Conservation (phyloP, 1,140 invertebrate genomes). For the Zaprionus camerounensis region DNA sequence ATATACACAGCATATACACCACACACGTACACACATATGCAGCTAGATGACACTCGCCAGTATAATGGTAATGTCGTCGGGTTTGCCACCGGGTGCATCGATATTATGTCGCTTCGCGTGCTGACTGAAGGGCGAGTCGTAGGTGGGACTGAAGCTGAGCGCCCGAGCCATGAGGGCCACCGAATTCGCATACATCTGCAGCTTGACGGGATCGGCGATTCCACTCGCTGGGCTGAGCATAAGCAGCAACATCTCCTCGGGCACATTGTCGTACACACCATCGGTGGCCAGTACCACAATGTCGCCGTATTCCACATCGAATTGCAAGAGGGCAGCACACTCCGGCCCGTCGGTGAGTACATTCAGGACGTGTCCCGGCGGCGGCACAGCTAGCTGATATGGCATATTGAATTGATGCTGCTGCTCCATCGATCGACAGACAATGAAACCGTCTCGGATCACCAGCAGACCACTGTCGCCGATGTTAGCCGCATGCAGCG, state of each 20-base stretch:
- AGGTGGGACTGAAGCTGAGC: conserved; percentile 95
- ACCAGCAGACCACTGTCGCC: conserved; percentile 98
- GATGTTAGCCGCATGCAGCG: conserved; percentile 97
- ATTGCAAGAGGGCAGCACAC: conserved; percentile 94
- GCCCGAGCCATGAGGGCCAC: conserved; percentile 97
- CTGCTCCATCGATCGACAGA: conserved; percentile 96
- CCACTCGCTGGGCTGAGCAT: conserved; percentile 85
- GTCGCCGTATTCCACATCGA: conserved; percentile 95
- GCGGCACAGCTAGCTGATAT: conserved; percentile 96
- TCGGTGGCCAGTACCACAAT: conserved; percentile 97
- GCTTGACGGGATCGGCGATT: conserved; percentile 87
- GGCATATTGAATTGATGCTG: conserved; percentile 99
- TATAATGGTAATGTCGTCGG: conserved; percentile 98
- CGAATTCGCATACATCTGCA: conserved; percentile 95
- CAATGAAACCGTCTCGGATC: conserved; percentile 92
- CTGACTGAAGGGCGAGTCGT: conserved; percentile 97
- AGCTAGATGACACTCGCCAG: conserved; percentile 90
- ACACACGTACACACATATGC: neutral
- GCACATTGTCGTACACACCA: conserved; percentile 98
- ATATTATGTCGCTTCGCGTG: conserved; percentile 96
- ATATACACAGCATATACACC: neutral
- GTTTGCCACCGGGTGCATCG: conserved; percentile 95
- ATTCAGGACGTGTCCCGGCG: conserved; percentile 92
- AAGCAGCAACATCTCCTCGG: conserved; percentile 90
- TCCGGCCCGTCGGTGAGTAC: conserved; percentile 96